Base-by-base conservation (phyloP, 2,888 invertebrate genomes). In the Orthosia gracilis region DNA sequence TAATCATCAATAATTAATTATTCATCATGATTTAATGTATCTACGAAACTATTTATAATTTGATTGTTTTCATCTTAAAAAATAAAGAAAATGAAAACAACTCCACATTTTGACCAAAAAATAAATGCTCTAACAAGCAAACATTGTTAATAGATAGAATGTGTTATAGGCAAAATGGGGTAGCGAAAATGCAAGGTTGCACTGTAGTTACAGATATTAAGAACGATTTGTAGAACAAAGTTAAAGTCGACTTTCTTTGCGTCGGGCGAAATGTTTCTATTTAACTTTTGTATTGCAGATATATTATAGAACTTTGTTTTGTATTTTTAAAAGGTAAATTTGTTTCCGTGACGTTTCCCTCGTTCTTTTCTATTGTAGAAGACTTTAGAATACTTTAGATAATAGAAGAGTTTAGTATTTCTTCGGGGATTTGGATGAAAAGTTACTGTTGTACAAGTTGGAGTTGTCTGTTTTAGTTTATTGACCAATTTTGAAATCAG, bases 221-320 rank as follows among this genome's bases (percentile, higher is more conserved):
- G 69, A 83, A 86, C 89, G 85, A 89, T 91, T 90, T 90, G 89
- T 88, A 76, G 62, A 87, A 87, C 80, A 77, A 89, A 90, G 79
- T 89, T 84, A 55, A 73, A 84, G 57, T 52, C 73, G 26, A 65
- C 69, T 59, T 74, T 73, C 78, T 55, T 77, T 54, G 26, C 66
- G 77, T 75, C 75, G 65, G 67, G 80, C 81, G 74, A 55, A 82
- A 86, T 78, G 80, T 85, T 84, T 80, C 80, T 76, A 74, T 86
- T 83, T 76, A 88, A 82, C 79, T 85, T 83, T 83, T 80, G 77
- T 79, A 76, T 77, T 73, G 40, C 69, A 81, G 70, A 81, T 83
- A 55, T 82, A 85, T 76, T 79, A 67, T 45, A 23, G 18, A 75
- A 78, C 45, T 72, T 83, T 73, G 58, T 70, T 66, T 73, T 62